Evolutionary conservation across 2,888 invertebrate genomes (phyloP), one percentile per base, ranked within the genome.

Genomic region (Eumacrocentrus americanus): DNA sequence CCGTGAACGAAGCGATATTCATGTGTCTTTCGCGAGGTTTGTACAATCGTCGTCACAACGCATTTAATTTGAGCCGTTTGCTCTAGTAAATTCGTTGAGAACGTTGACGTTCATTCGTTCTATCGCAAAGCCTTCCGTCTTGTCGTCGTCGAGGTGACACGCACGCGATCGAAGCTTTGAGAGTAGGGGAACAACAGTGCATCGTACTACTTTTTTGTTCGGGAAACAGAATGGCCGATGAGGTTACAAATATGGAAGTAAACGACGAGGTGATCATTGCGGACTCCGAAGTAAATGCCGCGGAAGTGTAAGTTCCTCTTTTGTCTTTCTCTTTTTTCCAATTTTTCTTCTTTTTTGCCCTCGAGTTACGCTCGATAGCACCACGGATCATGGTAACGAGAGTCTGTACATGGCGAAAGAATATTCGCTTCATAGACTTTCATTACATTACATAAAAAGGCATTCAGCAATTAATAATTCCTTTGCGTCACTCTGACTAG

Each of bases 211-310:
- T n/a, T 48, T 42, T 51, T 51, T 23, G 47, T 29, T 53, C 14
- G 18, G 14, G 11, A 34, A 60, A 58, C 14, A 57, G 55, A 58
- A 67, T 67, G 67, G 64, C 67, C 58, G 64, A 65, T 58, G 65
- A 62, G 56, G 25, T 29, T 44, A 58, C 63, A 52, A 34, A 48
- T 14, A 37, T 60, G 55, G 65, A 62, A 23, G 57, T 58, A 14
- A 61, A 63, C n/a, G 63, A 58, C 25, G 62, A 64, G 46, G 60
- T 47, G 34, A 37, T 57, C 38, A 50, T 48, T 3, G 18, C 40
- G 16, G 40, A 60, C 11, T 34, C 38, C 12, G 48, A 54, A 20
- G 50, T 14, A 5, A 38, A 18, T 47, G 14, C 25, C 37, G 12
- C 58, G 3, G 23, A 34, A 42, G 29, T 18, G 59, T 59, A 25